A percentile compares a stretch with the other conserved stretches of the same genome.
These are phyloP conservation scores for Malurus splendens DNA, from an alignment of 2,797 vertebrate genomes.

Conservation along the genomic window DNA sequence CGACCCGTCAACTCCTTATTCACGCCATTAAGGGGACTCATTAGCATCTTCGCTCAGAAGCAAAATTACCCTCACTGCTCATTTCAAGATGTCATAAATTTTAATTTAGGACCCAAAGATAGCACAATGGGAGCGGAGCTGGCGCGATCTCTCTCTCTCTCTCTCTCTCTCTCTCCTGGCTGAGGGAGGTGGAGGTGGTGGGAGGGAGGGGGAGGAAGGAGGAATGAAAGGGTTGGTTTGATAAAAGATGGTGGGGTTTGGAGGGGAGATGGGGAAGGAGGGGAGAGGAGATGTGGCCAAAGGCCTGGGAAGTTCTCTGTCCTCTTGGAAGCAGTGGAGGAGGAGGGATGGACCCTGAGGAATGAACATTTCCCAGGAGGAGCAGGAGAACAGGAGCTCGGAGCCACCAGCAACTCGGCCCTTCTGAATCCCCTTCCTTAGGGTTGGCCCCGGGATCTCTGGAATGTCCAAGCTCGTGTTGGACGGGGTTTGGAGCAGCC, in stretches of 20 bases:
- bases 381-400: neutral
- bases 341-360: neutral
- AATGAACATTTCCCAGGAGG: neutral
- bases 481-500: neutral
- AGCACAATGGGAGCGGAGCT: conserved; percentile 82
- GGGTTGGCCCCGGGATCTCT: neutral
- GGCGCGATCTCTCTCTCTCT: conserved; percentile 27
- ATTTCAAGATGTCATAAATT: conserved; percentile 99
- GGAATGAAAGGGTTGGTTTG: conserved; percentile 18
- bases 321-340: neutral
- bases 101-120: conserved; percentile 99
- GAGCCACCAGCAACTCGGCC: neutral
- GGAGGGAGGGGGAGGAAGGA: neutral
- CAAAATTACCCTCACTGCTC: conserved; percentile 98
- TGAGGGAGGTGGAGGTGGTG: conserved; percentile 4
- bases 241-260: neutral
- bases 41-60: conserved; percentile 99
- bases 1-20: conserved; percentile 98
- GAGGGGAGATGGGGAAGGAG: neutral
- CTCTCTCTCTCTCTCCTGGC: conserved; percentile 6
- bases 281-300: neutral
- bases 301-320: neutral
- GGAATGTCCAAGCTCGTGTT: fast-evolving
- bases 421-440: fast-evolving
- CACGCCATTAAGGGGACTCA: conserved; percentile 99